Evolutionary conservation across 2,888 invertebrate species (phyloP).

Genomic region (Tenthredo mesomela): DNA sequence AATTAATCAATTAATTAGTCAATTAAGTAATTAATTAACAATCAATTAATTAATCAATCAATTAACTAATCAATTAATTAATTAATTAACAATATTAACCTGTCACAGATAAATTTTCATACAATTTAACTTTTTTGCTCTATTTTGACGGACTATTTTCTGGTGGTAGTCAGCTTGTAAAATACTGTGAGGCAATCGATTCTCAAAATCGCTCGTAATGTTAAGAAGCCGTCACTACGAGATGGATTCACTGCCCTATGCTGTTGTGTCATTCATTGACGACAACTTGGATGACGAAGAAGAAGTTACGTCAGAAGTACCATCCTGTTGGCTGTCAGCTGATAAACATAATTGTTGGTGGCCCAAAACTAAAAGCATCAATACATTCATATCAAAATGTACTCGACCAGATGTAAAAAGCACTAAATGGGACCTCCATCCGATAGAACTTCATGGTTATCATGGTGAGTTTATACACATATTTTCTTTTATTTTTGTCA

Average conservation of each 20-base stretch:
- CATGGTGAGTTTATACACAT: too few species aligned
- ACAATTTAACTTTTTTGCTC: too few species aligned
- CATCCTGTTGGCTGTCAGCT: background rate
- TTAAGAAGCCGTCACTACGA: background rate
- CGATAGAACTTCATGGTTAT: background rate
- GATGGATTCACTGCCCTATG: background rate
- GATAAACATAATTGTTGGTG: background rate
- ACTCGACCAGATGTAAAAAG: background rate
- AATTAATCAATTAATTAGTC: too few species aligned
- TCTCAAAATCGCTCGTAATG: background rate
- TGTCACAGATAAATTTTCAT: too few species aligned
- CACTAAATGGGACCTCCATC: too few species aligned
- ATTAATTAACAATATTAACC: too few species aligned
- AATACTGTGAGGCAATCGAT: background rate
- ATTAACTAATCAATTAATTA: too few species aligned
- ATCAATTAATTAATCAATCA: too few species aligned
- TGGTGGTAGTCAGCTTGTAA: background rate
- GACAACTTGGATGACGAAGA: background rate
- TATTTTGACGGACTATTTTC: too few species aligned
- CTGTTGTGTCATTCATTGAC: background rate
- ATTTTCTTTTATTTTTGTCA: too few species aligned
- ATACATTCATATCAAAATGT: background rate
- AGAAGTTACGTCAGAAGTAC: background rate
- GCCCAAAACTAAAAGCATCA: background rate
- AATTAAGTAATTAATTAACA: too few species aligned